Evolutionary conservation across 2,113 vertebrate species (phyloP).

Genomic region (Nothobranchius kuhntae): DNA sequence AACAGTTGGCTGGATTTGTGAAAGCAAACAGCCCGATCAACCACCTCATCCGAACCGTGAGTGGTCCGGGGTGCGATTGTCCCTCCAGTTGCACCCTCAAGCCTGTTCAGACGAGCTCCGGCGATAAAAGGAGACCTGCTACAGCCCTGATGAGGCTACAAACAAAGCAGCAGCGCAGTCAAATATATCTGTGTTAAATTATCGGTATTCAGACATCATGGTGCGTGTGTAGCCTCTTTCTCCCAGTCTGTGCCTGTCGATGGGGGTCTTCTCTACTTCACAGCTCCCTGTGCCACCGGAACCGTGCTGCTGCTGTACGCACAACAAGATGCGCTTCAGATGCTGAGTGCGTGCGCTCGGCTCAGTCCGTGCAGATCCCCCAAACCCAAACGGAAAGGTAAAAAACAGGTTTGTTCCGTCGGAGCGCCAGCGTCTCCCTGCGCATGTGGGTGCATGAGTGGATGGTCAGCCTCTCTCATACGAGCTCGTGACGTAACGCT

Average conservation of each 20-base stretch:
- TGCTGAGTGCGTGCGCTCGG: constrained; percentile 21
- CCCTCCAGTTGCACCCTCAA: constrained; percentile 59
- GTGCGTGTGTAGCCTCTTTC: constrained; percentile 56
- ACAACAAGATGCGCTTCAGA: constrained; percentile 20
- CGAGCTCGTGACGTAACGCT: constrained; percentile 74
- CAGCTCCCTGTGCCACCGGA: constrained; percentile 55
- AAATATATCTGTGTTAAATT: constrained; percentile 67
- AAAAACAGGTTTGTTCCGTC: constrained; percentile 37
- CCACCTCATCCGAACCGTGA: constrained; percentile 77
- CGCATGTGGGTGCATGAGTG: constrained; percentile 70
- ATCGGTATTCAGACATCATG: constrained; percentile 70
- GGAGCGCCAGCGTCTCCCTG: constrained; percentile 52
- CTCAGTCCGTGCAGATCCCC: constrained; percentile 30
- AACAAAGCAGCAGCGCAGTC: constrained; percentile 62
- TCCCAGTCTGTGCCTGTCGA: constrained; percentile 26
- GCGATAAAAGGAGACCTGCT: constrained; percentile 22
- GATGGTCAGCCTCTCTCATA: constrained; percentile 55
- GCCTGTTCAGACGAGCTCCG: constrained; percentile 45
- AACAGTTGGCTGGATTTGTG: constrained; percentile 67
- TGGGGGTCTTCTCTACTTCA: constrained; percentile 38
- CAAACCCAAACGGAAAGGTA: constrained; percentile 34
- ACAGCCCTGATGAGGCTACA: constrained; percentile 66
- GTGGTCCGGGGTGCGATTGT: constrained; percentile 59
- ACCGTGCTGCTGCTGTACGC: neutral
- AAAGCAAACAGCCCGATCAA: constrained; percentile 47